Base-by-base conservation (phyloP, 2,113 vertebrate species). In the Bubo scandiacus region DNA sequence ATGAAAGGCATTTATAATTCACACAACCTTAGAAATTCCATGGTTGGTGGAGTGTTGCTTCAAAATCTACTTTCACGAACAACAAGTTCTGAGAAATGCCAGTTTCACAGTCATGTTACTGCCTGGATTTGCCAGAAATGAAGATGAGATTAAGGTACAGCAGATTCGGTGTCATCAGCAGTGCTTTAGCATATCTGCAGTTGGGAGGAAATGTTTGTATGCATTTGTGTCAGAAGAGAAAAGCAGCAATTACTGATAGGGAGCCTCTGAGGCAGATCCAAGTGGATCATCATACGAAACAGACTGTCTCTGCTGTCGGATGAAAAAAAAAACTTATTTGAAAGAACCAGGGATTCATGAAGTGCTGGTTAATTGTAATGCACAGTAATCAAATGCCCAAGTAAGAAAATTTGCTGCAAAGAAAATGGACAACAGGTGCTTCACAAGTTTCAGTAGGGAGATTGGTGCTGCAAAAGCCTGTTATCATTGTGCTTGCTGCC, bases 41-140 rank as follows among this genome's bases (percentile, higher is more conserved):
- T 34, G 23, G 54, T 57, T 58, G 43, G 49, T 49, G 23, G 26
- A 38, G 30, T 2, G 0, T 55, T 86, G 65, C 87, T 75, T 65
- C 81, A 87, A 81, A 80, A 71, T 47, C 57, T 63, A 16, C 52
- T 55, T 68, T 85, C 61, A 65, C 4, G 7, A 95, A 63, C 36
- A 14, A 32, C 57, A 34, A 5, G 25, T 57, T 89, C 55, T 61
- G 89, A 89, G 73, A 92, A 96, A 68, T 20, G 18, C 43, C 74
- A 73, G 40, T 72, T 82, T 55, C 5, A 6, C 26, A 42, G 43
- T 63, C 30, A 4, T 27, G 51, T 62, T 42, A 38, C 47, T 38
- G 71, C 47, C 84, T 91, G 66, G 61, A 43, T 80, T 75, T 94
- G 86, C 73, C 94, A 96, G 86, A 75, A 88, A 82, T 71, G 84